Evolutionary conservation across 2,888 invertebrate genomes (phyloP).

Genomic region (Xestia ashworthii): DNA sequence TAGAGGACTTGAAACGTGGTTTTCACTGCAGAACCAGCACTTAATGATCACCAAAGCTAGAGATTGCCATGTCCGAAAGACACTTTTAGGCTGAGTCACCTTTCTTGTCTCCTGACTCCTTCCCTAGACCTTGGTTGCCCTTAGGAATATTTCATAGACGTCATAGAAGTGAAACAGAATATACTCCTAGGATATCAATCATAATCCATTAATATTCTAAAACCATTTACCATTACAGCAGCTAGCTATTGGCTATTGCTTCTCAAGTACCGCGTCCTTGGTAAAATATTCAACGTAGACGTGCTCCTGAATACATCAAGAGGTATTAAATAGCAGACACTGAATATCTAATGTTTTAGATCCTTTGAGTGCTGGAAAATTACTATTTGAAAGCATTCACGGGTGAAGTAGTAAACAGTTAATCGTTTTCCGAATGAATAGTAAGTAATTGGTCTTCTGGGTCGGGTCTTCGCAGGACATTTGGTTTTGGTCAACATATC

Average conservation of each 20-base stretch:
- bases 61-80: background rate
- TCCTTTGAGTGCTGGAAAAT: constrained; percentile 32
- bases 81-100: background rate
- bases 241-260: constrained; percentile 21
- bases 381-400: constrained; percentile 4
- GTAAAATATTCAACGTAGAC: constrained; percentile 40
- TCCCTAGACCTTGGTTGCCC: background rate
- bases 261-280: constrained; percentile 38
- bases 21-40: too few relatives aligned
- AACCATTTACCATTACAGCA: constrained; percentile 20
- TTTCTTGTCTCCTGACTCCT: too few relatives aligned
- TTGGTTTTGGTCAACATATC: background rate
- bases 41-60: too few relatives aligned
- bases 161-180: background rate
- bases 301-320: constrained; percentile 48
- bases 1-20: too few relatives aligned
- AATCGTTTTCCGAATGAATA: background rate
- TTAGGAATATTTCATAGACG: background rate
- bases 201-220: constrained; percentile 10
- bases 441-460: background rate
- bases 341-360: constrained; percentile 33
- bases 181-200: background rate
- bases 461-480: background rate
- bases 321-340: constrained; percentile 21
- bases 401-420: background rate